phyloP scores from a whole-genome alignment of 2,113 vertebrate species.

The Fukomys damarensis region DNA sequence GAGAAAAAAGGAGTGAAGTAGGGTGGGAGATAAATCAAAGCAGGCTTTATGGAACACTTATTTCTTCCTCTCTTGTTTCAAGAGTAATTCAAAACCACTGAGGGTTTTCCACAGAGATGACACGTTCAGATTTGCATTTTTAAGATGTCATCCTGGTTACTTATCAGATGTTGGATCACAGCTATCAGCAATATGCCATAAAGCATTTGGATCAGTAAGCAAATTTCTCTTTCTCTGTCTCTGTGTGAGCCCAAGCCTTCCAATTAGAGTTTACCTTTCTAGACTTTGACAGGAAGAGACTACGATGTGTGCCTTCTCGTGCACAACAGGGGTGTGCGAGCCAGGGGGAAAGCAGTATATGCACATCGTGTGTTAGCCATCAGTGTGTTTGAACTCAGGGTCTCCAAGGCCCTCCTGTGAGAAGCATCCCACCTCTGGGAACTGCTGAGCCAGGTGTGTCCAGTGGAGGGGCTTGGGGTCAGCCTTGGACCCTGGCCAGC shows the following conservation, averaged over 20 bases:
- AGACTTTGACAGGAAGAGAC: constrained; percentile 39
- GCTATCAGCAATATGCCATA: constrained; percentile 44
- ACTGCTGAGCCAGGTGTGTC: not conserved
- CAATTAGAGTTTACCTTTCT: constrained; percentile 20
- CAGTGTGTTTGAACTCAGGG: not conserved
- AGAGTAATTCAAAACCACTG: constrained; percentile 44
- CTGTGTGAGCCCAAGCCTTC: not conserved
- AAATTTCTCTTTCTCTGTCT: not conserved
- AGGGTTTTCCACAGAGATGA: constrained; percentile 12
- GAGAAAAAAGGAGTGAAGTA: not conserved
- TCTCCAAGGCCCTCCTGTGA: not conserved
- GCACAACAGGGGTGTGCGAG: not conserved
- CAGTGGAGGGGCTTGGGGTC: not conserved
- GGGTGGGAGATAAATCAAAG: not conserved
- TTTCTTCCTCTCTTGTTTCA: not conserved
- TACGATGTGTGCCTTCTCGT: not conserved
- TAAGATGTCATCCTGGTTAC: constrained; percentile 11
- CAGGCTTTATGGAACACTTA: not conserved
- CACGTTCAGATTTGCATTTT: constrained; percentile 62
- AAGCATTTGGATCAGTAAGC: constrained; percentile 30
- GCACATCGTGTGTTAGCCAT: not conserved
- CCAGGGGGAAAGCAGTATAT: not conserved
- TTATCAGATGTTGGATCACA: not conserved
- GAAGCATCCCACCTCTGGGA: not conserved
- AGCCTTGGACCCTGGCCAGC: not conserved